Evolutionary conservation across 2,888 invertebrate genomes (phyloP).

Genomic region (Campopleginae sp.): DNA sequence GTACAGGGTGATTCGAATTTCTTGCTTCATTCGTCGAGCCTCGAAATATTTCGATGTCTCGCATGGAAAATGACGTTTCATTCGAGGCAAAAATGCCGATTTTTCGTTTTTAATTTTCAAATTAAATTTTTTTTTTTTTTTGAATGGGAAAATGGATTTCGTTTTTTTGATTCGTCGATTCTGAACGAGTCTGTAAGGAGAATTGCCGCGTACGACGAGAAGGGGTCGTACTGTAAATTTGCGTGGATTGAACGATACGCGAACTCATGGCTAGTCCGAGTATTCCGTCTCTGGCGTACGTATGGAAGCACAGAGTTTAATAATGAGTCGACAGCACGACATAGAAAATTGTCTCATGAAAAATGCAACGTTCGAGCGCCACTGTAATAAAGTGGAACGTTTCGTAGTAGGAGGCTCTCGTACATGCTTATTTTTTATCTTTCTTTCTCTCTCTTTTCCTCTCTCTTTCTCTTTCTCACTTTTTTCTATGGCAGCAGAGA

Average conservation of each 20-base stretch:
- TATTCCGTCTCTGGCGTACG: conserved; percentile 4
- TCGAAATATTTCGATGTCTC: background rate
- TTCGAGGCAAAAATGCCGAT: background rate
- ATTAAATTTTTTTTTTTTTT: background rate
- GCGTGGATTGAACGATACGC: conserved; percentile 61
- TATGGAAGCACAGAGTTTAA: conserved; percentile 58
- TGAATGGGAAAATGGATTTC: background rate
- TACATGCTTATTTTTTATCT: conserved; percentile 21
- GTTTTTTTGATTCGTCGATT: conserved; percentile 10
- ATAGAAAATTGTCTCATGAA: conserved; percentile 79
- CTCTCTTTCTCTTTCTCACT: conserved; percentile 1
- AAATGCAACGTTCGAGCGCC: conserved; percentile 75
- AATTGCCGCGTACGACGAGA: background rate
- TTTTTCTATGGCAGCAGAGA: conserved; percentile 13
- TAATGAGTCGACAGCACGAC: conserved; percentile 77
- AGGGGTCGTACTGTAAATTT: conserved; percentile 36
- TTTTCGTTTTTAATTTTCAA: background rate
- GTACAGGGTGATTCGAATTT: conserved; percentile 43
- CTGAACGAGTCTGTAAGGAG: conserved; percentile 48
- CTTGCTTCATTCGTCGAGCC: background rate
- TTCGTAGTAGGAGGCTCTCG: conserved; percentile 54
- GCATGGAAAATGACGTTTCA: background rate
- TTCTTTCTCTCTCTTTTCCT: conserved; percentile 26
- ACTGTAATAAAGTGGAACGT: conserved; percentile 72
- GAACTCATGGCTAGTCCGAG: background rate